phyloP scores from a whole-genome alignment of 1,140 invertebrate species.

The Heliconius himera region DNA sequence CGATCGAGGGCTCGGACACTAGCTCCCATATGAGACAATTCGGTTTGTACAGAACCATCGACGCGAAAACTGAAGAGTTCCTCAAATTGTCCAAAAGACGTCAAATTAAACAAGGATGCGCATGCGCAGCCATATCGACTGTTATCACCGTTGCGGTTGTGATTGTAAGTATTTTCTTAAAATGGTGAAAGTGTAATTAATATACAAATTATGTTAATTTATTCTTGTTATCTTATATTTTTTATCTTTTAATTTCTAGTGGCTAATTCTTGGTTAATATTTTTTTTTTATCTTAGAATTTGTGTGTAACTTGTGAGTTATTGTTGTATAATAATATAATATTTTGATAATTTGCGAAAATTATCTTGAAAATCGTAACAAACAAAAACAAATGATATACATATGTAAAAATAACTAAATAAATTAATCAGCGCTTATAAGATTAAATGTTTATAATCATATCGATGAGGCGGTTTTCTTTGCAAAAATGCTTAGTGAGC shows the following conservation, averaged over 20 bases:
- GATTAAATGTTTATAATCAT: too few relatives aligned
- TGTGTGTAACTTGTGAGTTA: neutral
- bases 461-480: too few relatives aligned
- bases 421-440: too few relatives aligned
- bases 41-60: constrained; percentile 71
- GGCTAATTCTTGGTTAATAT: neutral
- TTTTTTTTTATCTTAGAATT: neutral
- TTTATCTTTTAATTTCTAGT: constrained; percentile 18
- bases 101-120: constrained; percentile 71
- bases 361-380: too few relatives aligned
- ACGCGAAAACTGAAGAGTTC: constrained; percentile 73
- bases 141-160: constrained; percentile 71
- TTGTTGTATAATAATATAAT: neutral
- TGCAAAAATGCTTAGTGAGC: too few relatives aligned
- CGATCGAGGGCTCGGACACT: constrained; percentile 59
- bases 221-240: constrained; percentile 16
- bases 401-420: too few relatives aligned
- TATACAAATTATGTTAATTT: constrained; percentile 21
- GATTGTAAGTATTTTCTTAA: constrained; percentile 58
- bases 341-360: neutral
- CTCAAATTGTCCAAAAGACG: constrained; percentile 64
- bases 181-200: constrained; percentile 18
- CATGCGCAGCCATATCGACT: constrained; percentile 68
- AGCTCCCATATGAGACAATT: constrained; percentile 63
- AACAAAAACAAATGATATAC: too few relatives aligned